phyloP scores from a whole-genome alignment of 1,140 invertebrate species.

The Aphelinus certus region DNA sequence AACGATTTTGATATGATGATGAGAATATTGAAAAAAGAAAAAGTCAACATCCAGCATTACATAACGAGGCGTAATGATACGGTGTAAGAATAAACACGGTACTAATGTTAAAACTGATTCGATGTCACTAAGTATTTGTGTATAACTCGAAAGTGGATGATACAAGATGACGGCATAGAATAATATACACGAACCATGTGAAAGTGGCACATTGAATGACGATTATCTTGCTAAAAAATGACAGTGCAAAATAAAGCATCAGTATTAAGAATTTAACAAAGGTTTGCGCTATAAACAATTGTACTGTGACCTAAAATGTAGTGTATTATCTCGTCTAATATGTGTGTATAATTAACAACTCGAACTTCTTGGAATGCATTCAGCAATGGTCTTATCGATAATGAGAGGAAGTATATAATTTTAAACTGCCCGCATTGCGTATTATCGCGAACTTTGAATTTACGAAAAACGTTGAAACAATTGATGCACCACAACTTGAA shows the following conservation, averaged over 20 bases:
- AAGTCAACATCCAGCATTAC: constrained; percentile 5
- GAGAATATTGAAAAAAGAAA: neutral
- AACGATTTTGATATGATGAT: neutral
- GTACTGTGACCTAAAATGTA: constrained; percentile 33
- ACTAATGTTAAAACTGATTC: constrained; percentile 14
- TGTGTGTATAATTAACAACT: constrained; percentile 20
- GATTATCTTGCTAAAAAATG: no score
- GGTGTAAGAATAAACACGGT: constrained; percentile 26
- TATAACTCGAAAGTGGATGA: constrained; percentile 22
- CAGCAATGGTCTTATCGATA: neutral
- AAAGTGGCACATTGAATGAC: no score
- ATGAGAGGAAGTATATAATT: neutral
- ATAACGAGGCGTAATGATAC: constrained; percentile 13
- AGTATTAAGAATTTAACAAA: constrained; percentile 22
- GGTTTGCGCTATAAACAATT: constrained; percentile 22
- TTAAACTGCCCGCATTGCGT: neutral
- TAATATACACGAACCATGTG: no score
- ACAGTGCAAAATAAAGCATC: constrained; percentile 6
- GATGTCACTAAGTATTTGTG: constrained; percentile 24
- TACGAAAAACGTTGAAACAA: neutral
- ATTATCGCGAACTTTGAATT: neutral
- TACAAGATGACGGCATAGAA: no score
- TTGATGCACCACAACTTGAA: no score
- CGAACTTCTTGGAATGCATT: constrained; percentile 26
- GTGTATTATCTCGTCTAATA: constrained; percentile 24